These are phyloP conservation scores for Zaprionus davidi DNA, from an alignment of 1,140 invertebrate species.

Conservation along the genomic window DNA sequence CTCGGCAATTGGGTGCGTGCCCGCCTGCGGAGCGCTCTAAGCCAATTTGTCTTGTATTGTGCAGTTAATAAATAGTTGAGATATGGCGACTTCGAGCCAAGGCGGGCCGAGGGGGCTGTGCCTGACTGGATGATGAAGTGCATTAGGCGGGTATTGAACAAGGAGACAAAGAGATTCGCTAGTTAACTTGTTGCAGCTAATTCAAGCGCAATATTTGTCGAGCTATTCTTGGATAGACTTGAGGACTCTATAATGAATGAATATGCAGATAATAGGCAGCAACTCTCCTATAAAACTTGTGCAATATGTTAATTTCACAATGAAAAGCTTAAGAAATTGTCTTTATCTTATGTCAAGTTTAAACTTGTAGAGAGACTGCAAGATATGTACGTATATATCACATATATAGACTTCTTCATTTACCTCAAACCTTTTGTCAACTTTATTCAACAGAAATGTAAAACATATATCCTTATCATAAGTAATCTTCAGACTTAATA, in stretches of 20 bases:
- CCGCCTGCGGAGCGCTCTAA: slow-evolving; percentile 41
- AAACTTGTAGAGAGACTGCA: no score
- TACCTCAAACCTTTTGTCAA: no score
- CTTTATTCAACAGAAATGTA: no score
- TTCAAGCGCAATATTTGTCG: background rate
- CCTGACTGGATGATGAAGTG: slow-evolving; percentile 43
- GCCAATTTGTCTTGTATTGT: slow-evolving; percentile 71
- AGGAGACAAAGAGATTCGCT: background rate
- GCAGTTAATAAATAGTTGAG: slow-evolving; percentile 71
- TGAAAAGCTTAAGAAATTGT: no score
- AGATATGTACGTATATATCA: no score
- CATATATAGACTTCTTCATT: no score
- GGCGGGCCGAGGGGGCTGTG: background rate
- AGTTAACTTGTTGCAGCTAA: background rate
- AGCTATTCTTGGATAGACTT: background rate
- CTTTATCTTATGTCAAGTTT: no score
- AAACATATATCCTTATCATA: no score
- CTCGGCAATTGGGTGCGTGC: slow-evolving; percentile 43
- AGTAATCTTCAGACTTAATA: no score
- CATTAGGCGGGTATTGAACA: slow-evolving; percentile 29
- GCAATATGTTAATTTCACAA: no score
- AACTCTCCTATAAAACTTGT: background rate
- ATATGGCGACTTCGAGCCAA: background rate
- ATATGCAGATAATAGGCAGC: background rate
- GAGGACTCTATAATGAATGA: background rate